These are phyloP conservation scores for Agrochola lychnidis DNA, from an alignment of 2,888 invertebrate species.

Conservation along the genomic window DNA sequence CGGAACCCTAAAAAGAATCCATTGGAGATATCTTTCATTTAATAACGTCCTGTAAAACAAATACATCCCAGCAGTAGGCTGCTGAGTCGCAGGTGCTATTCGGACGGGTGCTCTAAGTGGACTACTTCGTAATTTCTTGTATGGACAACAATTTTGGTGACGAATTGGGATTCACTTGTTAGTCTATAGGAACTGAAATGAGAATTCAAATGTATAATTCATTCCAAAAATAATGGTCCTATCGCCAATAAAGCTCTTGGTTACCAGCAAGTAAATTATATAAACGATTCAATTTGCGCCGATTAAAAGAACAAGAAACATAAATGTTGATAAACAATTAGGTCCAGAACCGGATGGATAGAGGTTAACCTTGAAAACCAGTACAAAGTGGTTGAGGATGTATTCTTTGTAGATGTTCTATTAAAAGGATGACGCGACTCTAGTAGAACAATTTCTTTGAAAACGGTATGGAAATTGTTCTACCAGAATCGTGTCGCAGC, in stretches of 20 bases:
- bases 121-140: no score
- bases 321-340: neutral
- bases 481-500: neutral
- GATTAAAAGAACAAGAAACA: neutral
- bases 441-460: neutral
- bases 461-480: neutral
- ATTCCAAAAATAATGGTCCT: neutral
- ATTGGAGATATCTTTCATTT: no score
- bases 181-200: no score
- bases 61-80: no score
- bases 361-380: neutral
- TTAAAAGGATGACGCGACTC: neutral
- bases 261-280: neutral
- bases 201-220: neutral
- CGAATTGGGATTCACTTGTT: neutral
- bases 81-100: no score
- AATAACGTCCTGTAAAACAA: no score
- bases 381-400: neutral
- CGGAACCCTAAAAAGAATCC: no score
- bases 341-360: neutral
- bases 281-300: neutral
- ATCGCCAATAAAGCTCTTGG: neutral
- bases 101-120: no score
- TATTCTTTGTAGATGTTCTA: neutral
- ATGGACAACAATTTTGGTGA: neutral